These are phyloP conservation scores for Mythimna lalbum DNA, from an alignment of 2,888 invertebrate genomes.

Conservation along the genomic window DNA sequence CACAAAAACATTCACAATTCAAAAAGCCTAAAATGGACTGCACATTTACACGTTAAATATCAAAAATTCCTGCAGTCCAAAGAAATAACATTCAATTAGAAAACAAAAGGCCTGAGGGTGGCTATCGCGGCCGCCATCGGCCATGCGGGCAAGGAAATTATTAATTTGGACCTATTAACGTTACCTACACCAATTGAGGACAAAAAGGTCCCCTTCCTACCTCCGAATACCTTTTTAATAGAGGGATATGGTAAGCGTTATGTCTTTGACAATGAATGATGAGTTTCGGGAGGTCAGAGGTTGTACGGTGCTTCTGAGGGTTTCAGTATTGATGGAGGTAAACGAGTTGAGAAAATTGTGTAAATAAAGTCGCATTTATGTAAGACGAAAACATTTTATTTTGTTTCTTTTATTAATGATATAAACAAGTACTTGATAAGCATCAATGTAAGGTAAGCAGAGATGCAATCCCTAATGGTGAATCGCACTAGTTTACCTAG, in stretches of 20 bases:
- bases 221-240: slow-evolving; percentile 77
- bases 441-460: too few species aligned
- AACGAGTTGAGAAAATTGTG: slow-evolving; percentile 33
- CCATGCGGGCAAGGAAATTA: slow-evolving; percentile 84
- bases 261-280: slow-evolving; percentile 77
- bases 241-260: slow-evolving; percentile 69
- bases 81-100: slow-evolving; percentile 79
- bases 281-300: slow-evolving; percentile 64
- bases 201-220: slow-evolving; percentile 78
- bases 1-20: neutral
- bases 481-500: too few species aligned
- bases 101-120: slow-evolving; percentile 77
- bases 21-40: slow-evolving; percentile 26
- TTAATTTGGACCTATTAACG: slow-evolving; percentile 84
- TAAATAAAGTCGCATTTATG: slow-evolving; percentile 8
- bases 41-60: slow-evolving; percentile 45
- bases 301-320: slow-evolving; percentile 49
- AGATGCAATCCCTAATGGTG: too few species aligned
- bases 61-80: slow-evolving; percentile 72
- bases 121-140: slow-evolving; percentile 69
- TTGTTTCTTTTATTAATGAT: neutral
- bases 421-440: too few species aligned
- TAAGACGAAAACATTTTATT: neutral
- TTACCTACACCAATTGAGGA: slow-evolving; percentile 82
- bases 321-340: slow-evolving; percentile 36